Conservation (phyloP, 2,888 invertebrate species). For the Diadegma fenestrale region DNA sequence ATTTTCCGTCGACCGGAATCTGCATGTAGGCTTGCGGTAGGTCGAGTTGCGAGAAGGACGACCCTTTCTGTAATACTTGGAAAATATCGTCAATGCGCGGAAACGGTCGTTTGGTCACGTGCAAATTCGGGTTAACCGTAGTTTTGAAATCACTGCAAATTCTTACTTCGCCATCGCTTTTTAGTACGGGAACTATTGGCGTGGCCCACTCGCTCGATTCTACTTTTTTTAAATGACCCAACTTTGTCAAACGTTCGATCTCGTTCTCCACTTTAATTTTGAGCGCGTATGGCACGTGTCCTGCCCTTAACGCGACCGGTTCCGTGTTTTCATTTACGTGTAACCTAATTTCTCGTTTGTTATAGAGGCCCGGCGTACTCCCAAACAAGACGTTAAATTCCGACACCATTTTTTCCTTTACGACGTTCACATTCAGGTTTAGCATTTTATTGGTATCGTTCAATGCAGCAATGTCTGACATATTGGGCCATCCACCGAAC, state of each 20-base stretch:
- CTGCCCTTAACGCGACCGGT: slow-evolving; percentile 70
- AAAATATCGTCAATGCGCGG: slow-evolving; percentile 71
- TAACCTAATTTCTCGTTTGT: slow-evolving; percentile 62
- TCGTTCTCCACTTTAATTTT: slow-evolving; percentile 56
- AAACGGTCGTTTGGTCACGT: slow-evolving; percentile 73
- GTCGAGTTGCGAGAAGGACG: slow-evolving; percentile 72
- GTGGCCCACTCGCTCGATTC: slow-evolving; percentile 74
- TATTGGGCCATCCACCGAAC: slow-evolving; percentile 33
- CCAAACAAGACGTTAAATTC: slow-evolving; percentile 58
- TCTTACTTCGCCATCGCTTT: slow-evolving; percentile 80
- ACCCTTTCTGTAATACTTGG: slow-evolving; percentile 71
- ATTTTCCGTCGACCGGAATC: slow-evolving; percentile 38
- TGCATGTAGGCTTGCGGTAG: slow-evolving; percentile 67
- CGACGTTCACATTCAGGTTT: slow-evolving; percentile 40
- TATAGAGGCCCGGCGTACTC: slow-evolving; percentile 55
- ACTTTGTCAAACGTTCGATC: slow-evolving; percentile 60
- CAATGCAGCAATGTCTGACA: slow-evolving; percentile 42
- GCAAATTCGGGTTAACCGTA: slow-evolving; percentile 68
- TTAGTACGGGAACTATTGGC: too few relatives aligned
- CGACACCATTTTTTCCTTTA: slow-evolving; percentile 25
- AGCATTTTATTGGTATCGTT: slow-evolving; percentile 10
- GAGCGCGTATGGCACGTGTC: slow-evolving; percentile 71
- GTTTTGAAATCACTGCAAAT: slow-evolving; percentile 67
- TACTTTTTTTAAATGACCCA: slow-evolving; percentile 70
- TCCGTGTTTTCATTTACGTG: slow-evolving; percentile 59